A percentile compares a stretch with the other conserved stretches of the same genome.
phyloP scores from a whole-genome alignment of 1,140 invertebrate species.

The Meteorus sp. region DNA sequence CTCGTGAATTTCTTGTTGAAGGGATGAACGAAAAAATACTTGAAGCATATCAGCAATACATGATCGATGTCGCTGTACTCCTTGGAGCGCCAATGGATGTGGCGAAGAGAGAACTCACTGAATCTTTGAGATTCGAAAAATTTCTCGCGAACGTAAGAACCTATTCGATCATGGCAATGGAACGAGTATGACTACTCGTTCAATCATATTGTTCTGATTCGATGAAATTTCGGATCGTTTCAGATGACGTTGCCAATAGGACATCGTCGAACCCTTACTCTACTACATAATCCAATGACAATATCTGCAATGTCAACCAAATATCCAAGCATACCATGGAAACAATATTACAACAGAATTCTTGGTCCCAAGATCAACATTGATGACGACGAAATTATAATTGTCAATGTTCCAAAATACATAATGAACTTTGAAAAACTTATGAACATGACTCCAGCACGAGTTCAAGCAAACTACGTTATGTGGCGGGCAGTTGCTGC shows the following conservation, averaged over 20 bases:
- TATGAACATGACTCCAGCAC: slow-evolving; percentile 61
- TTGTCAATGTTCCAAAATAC: slow-evolving; percentile 70
- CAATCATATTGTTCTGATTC: not conserved
- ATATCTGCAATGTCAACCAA: slow-evolving; percentile 58
- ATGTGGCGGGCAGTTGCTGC: slow-evolving; percentile 77
- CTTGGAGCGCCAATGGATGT: no score
- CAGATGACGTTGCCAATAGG: slow-evolving; percentile 65
- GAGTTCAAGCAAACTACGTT: slow-evolving; percentile 76
- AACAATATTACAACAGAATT: slow-evolving; percentile 60
- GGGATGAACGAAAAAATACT: not conserved
- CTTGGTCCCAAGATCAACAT: slow-evolving; percentile 40
- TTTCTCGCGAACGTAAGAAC: not conserved
- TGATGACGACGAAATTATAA: slow-evolving; percentile 60
- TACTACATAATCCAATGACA: slow-evolving; percentile 70
- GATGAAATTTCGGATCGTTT: slow-evolving; percentile 11
- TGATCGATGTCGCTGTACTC: not conserved
- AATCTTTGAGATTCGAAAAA: not conserved
- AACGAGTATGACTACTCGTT: not conserved
- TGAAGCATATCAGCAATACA: not conserved
- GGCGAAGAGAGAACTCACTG: not conserved
- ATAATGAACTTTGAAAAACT: slow-evolving; percentile 61
- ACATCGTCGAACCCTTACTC: slow-evolving; percentile 66
- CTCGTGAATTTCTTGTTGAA: not conserved
- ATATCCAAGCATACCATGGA: slow-evolving; percentile 61
- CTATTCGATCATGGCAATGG: not conserved